These are phyloP conservation scores for Sebastes schlegelii DNA, from an alignment of 2,113 vertebrate species.

Conservation along the genomic window DNA sequence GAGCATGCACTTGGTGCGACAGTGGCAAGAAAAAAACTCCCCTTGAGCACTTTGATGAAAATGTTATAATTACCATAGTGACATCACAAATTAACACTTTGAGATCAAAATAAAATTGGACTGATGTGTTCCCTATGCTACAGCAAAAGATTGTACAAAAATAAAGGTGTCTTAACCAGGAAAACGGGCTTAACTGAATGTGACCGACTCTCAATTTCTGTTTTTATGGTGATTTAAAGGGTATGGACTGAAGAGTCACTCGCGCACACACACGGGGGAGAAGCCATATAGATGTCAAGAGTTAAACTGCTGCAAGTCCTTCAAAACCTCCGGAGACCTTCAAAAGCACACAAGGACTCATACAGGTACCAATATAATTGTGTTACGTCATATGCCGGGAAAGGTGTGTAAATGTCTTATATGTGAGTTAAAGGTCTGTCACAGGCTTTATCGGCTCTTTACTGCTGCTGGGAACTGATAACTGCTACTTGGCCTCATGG, in stretches of 20 bases:
- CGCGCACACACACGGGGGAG: conserved; percentile 97
- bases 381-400: background rate
- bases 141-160: background rate
- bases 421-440: background rate
- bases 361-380: conserved; percentile 86
- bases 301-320: conserved; percentile 96
- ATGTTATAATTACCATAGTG: background rate
- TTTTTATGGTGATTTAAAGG: conserved; percentile 73
- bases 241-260: conserved; percentile 97
- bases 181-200: background rate
- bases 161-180: background rate
- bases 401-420: background rate
- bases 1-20: too few relatives aligned
- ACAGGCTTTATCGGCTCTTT: background rate
- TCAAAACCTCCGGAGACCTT: conserved; percentile 98
- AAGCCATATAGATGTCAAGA: conserved; percentile 98
- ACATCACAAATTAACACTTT: background rate
- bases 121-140: background rate
- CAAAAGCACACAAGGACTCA: conserved; percentile 99
- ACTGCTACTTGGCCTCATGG: background rate
- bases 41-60: background rate
- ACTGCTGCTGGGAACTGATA: background rate
- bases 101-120: background rate
- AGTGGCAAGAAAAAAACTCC: too few relatives aligned
- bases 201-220: background rate